A percentile compares a stretch with the other conserved stretches of the same genome.
Evolutionary conservation across 92 coral and sea anemone species (phyloP).

Genomic region (Umimayanthus kanabou): DNA sequence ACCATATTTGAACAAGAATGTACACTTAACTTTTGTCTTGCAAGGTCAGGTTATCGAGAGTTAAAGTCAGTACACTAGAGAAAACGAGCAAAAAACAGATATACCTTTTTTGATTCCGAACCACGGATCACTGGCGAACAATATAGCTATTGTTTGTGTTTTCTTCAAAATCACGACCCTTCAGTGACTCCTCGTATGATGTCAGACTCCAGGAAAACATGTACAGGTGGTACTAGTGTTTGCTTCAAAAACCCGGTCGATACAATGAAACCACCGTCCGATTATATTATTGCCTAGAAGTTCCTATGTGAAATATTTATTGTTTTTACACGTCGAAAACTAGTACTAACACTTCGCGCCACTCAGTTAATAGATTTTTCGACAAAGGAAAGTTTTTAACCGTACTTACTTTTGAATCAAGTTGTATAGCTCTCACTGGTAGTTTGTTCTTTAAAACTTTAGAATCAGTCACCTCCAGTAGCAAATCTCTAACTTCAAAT

Average conservation of each 20-base stretch:
- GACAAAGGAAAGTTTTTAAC: background rate
- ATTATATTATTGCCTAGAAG: background rate
- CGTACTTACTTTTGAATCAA: no score
- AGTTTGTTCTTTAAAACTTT: background rate
- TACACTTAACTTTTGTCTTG: background rate
- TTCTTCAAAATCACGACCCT: constrained; percentile 40
- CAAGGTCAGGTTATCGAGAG: background rate
- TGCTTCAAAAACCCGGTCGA: background rate
- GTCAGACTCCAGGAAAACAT: constrained; percentile 18
- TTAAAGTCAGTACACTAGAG: background rate
- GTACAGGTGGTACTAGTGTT: constrained; percentile 39
- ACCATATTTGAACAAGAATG: background rate
- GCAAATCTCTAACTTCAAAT: background rate
- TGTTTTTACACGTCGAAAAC: constrained; percentile 28
- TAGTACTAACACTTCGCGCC: background rate
- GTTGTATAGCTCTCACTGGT: background rate
- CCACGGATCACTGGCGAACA: constrained; percentile 39
- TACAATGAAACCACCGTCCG: constrained; percentile 27
- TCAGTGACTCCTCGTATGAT: constrained; percentile 29
- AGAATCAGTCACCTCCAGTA: background rate
- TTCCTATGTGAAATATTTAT: constrained; percentile 32
- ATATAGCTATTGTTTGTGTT: constrained; percentile 35
- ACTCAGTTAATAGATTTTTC: background rate
- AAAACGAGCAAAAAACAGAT: background rate
- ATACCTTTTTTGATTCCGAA: constrained; percentile 18